Base-by-base conservation (phyloP, 2,797 vertebrate species). In the Arctocebus calabarensis region DNA sequence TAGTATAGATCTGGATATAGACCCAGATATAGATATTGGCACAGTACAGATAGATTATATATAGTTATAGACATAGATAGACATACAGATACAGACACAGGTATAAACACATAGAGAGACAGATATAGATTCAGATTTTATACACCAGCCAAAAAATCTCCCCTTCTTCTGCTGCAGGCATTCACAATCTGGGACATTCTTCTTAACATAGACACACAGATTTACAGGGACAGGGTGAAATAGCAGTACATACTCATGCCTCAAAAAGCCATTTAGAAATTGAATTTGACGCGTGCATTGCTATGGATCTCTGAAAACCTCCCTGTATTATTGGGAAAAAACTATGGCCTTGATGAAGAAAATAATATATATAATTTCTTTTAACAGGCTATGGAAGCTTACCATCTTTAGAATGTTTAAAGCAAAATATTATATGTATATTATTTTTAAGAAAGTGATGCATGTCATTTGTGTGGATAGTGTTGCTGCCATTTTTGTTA, bases 191-290 rank as follows among this genome's bases (percentile, higher is more conserved):
- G 25, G 5, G 12, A 62, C 4, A 62, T 8, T 64, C 9, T 84
- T 61, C 57, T 23, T 96, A 66, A 87, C 61, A 91, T 16, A 77
- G 29, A 90, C 86, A 88, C 7, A 86, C n/a, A 91, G 74, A 77
- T 88, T n/a, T 73, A n/a, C 11, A 92, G 32, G 5, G 83, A 68
- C 14, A 82, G 5, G 23, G 7, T 78, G 13, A 74, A 78, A 84
- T n/a, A 12, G 77, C 7, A 88, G 13, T 87, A 68, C 91, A 88
- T 68, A 64, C 16, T 70, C 20, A 40, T 84, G 37, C 32, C 34
- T 96, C n/a, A 85, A 85, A 91, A 94, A 92, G 5, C 23, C 66
- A 40, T 64, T 88, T 71, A 70, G 32, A 89, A 91, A 71, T 37
- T 22, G 20, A 88, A 91, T 78, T 91, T 34, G 25, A 55, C 27